phyloP scores from a whole-genome alignment of 2,888 invertebrate species.

The Nephrocerus scutellatus region DNA sequence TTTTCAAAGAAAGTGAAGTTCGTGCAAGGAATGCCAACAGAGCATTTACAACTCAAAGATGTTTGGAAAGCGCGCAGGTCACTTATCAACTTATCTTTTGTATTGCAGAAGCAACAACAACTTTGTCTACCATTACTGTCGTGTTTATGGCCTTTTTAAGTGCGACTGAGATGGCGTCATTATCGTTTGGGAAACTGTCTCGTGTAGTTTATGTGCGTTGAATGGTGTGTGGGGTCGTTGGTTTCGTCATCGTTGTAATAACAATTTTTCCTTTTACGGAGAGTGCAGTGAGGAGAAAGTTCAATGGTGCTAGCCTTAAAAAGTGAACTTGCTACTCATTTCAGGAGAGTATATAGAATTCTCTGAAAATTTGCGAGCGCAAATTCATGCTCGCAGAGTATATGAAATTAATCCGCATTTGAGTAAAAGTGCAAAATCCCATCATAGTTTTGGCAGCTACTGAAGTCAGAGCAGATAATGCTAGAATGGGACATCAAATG shows the following conservation, averaged over 20 bases:
- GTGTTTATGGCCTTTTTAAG: constrained; percentile 46
- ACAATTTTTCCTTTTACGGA: too few species aligned
- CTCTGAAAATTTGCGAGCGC: too few species aligned
- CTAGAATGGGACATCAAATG: constrained; percentile 49
- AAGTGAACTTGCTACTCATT: too few species aligned
- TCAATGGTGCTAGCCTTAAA: too few species aligned
- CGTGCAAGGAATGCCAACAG: too few species aligned
- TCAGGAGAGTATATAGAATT: too few species aligned
- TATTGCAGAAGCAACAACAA: background rate
- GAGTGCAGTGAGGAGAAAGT: too few species aligned
- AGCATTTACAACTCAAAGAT: too few species aligned
- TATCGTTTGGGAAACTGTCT: constrained; percentile 43
- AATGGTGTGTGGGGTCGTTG: constrained; percentile 6
- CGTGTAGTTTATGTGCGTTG: constrained; percentile 22
- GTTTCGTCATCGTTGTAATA: constrained; percentile 18
- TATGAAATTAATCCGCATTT: too few species aligned
- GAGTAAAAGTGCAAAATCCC: too few species aligned
- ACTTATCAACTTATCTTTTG: background rate
- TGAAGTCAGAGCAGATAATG: constrained; percentile 21
- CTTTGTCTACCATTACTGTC: constrained; percentile 34
- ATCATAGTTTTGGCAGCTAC: constrained; percentile 11
- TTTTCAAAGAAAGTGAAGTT: too few species aligned
- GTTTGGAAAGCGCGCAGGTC: background rate
- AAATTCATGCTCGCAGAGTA: too few species aligned
- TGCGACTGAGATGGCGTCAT: constrained; percentile 48